Conservation (phyloP, 2,888 invertebrate genomes). For the Cerceris ruficornis region DNA sequence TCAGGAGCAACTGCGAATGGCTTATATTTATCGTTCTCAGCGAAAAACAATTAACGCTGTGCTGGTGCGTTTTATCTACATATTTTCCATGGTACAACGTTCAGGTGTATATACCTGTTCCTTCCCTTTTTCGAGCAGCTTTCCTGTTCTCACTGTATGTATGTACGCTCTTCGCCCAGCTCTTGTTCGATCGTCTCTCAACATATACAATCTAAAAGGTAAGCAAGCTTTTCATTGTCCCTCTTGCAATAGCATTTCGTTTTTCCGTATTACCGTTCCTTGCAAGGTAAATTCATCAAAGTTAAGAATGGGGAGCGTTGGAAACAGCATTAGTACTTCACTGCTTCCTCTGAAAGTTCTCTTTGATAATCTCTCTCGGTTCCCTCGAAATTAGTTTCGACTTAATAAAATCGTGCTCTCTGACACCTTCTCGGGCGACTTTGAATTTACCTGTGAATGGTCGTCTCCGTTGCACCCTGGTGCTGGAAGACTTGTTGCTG, state of each 20-base stretch:
- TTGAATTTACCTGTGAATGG: constrained; percentile 22
- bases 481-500: constrained; percentile 49
- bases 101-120: neutral
- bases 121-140: neutral
- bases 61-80: neutral
- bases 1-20: neutral
- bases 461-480: constrained; percentile 9
- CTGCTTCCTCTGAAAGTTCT: neutral
- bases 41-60: neutral
- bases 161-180: neutral
- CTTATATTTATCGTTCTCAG: constrained; percentile 4
- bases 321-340: constrained; percentile 1
- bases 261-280: constrained; percentile 38
- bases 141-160: neutral
- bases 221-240: constrained; percentile 30
- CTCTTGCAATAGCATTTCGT: constrained; percentile 25
- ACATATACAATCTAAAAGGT: constrained; percentile 26
- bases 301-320: constrained; percentile 42
- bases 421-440: neutral
- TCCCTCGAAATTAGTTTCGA: constrained; percentile 36
- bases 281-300: constrained; percentile 70
- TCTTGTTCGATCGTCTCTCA: neutral
- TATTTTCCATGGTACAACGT: neutral
- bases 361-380: constrained; percentile 9
- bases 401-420: constrained; percentile 52